Conservation (phyloP, 1,140 invertebrate genomes). For the Sycophila sp. region DNA sequence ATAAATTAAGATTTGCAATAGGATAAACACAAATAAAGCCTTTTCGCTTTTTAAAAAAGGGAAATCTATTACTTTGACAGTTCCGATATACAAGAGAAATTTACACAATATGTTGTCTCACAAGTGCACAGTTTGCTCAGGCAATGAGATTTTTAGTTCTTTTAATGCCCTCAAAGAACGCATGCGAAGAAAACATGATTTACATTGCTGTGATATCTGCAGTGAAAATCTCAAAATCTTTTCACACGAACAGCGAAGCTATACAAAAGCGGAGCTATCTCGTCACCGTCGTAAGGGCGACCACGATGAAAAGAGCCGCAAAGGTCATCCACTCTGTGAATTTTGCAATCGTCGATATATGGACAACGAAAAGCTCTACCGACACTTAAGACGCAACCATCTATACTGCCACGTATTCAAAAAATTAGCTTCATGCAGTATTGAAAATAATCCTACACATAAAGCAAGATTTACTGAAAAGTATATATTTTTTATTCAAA, state of each 20-base stretch:
- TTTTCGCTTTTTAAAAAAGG: slow-evolving; percentile 53
- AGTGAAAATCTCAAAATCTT: slow-evolving; percentile 93
- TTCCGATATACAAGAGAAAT: slow-evolving; percentile 76
- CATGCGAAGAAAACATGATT: slow-evolving; percentile 83
- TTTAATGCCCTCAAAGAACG: slow-evolving; percentile 85
- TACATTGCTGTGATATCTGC: slow-evolving; percentile 92
- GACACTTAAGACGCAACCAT: slow-evolving; percentile 91
- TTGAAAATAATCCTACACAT: no score
- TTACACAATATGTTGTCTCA: slow-evolving; percentile 81
- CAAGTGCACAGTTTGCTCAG: slow-evolving; percentile 74
- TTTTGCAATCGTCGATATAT: slow-evolving; percentile 92
- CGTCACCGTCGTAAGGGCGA: slow-evolving; percentile 88
- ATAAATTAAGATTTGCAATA: no score
- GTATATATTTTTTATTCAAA: no score
- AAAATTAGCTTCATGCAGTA: no score
- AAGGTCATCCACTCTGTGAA: slow-evolving; percentile 92
- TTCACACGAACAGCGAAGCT: slow-evolving; percentile 86
- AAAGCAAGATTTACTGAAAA: no score
- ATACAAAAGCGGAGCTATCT: slow-evolving; percentile 81
- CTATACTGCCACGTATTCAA: slow-evolving; percentile 96
- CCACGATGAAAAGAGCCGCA: slow-evolving; percentile 89
- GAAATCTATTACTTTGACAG: slow-evolving; percentile 76
- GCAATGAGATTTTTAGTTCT: slow-evolving; percentile 71
- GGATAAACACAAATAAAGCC: slow-evolving; percentile 58
- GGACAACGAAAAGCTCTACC: slow-evolving; percentile 90